Conservation (phyloP, 2,113 vertebrate genomes). For the Notiomystis cincta region DNA sequence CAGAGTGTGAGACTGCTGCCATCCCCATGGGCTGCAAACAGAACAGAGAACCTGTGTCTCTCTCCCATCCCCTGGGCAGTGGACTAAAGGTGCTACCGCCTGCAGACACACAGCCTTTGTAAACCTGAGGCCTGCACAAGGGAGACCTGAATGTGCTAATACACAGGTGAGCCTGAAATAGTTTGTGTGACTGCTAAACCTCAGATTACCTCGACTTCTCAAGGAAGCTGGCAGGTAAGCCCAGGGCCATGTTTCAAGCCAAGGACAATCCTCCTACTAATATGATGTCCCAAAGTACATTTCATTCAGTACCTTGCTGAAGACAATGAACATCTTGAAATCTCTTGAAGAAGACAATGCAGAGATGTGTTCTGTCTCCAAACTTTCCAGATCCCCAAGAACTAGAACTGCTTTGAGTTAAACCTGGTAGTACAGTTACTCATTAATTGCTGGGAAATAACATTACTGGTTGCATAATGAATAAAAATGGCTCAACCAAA, state of each 20-base stretch:
- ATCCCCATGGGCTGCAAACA: background rate
- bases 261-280: background rate
- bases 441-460: background rate
- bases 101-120: background rate
- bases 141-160: background rate
- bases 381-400: background rate
- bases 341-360: background rate
- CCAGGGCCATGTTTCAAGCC: background rate
- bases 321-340: background rate
- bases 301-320: background rate
- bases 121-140: background rate
- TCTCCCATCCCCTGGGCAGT: background rate
- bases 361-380: background rate
- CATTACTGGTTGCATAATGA: fast-evolving
- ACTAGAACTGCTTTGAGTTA: background rate
- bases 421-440: background rate
- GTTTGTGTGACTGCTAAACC: background rate
- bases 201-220: background rate
- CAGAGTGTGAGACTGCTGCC: background rate
- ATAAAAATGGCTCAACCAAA: background rate
- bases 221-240: background rate
- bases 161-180: background rate
- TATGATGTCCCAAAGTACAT: background rate
- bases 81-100: background rate
- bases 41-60: background rate